A percentile compares a stretch with the other conserved stretches of the same genome.
Conservation (phyloP, 1,140 invertebrate genomes). For the Drosophila ohnishii region DNA sequence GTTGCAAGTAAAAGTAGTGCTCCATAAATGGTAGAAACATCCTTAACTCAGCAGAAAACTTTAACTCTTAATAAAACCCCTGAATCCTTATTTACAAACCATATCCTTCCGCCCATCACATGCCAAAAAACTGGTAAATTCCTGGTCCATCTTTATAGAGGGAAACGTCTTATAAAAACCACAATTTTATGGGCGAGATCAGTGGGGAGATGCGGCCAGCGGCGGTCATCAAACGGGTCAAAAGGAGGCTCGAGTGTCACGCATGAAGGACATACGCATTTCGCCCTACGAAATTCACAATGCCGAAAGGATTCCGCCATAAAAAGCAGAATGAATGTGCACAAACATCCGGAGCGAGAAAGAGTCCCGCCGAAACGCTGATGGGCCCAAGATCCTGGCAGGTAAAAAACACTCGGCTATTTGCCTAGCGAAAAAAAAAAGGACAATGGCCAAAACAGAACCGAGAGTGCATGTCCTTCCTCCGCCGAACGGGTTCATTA, state of each 20-base stretch:
- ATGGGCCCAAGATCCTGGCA: constrained; percentile 1
- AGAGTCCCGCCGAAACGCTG: not conserved
- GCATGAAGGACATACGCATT: constrained; percentile 22
- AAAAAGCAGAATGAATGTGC: constrained; percentile 48
- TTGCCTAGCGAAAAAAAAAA: constrained; percentile 75
- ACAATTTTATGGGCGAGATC: constrained; percentile 25
- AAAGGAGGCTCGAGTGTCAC: constrained; percentile 12
- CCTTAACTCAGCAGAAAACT: too few relatives aligned
- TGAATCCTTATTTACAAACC: not conserved
- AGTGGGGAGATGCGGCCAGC: constrained; percentile 10
- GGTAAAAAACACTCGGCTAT: constrained; percentile 41
- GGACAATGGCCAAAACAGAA: constrained; percentile 73
- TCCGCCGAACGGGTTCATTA: constrained; percentile 61
- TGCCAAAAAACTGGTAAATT: constrained; percentile 14
- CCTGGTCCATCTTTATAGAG: too few relatives aligned
- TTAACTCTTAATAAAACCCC: too few relatives aligned
- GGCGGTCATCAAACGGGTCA: constrained; percentile 37
- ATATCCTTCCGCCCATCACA: constrained; percentile 16
- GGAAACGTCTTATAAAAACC: constrained; percentile 15
- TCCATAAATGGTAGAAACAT: too few relatives aligned
- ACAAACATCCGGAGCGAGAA: constrained; percentile 42
- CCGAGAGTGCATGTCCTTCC: constrained; percentile 35
- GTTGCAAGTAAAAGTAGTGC: too few relatives aligned
- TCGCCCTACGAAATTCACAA: not conserved
- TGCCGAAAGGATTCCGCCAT: constrained; percentile 45